Conservation (phyloP, 2,888 invertebrate species). For the Saturnia japonica region DNA sequence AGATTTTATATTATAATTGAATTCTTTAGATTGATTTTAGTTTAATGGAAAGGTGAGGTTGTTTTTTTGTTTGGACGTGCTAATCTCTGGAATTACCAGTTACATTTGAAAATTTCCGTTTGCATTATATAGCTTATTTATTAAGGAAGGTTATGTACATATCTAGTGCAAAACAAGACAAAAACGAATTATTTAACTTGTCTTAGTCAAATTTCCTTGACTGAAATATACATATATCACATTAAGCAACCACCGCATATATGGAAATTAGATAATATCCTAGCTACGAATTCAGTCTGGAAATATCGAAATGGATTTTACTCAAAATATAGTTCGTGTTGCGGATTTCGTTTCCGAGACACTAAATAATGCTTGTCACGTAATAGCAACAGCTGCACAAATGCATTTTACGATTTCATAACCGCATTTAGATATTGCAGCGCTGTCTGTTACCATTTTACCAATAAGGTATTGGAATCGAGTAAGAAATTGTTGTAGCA, state of each 20-base stretch:
- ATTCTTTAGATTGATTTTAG: no score
- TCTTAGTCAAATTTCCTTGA: no score
- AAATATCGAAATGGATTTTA: slow-evolving; percentile 25
- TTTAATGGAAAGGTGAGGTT: no score
- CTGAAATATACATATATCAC: not conserved
- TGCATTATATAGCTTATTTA: no score
- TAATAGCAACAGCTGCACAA: slow-evolving; percentile 30
- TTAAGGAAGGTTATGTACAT: no score
- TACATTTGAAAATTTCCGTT: no score
- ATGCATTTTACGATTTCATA: slow-evolving; percentile 31
- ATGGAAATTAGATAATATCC: not conserved
- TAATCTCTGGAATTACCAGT: no score
- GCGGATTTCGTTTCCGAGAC: slow-evolving; percentile 16
- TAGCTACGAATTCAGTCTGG: not conserved
- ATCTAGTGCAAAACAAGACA: not conserved
- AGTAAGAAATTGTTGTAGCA: slow-evolving; percentile 16
- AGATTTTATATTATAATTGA: no score
- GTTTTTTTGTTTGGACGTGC: no score
- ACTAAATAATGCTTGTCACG: slow-evolving; percentile 31
- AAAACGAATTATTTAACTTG: not conserved
- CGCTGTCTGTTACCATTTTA: slow-evolving; percentile 29
- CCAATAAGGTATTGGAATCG: slow-evolving; percentile 22
- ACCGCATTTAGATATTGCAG: slow-evolving; percentile 21
- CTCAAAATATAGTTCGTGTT: slow-evolving; percentile 15
- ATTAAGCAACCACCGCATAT: not conserved